Conservation (phyloP, 2,113 vertebrate genomes). For the Halcyon malimbica region DNA sequence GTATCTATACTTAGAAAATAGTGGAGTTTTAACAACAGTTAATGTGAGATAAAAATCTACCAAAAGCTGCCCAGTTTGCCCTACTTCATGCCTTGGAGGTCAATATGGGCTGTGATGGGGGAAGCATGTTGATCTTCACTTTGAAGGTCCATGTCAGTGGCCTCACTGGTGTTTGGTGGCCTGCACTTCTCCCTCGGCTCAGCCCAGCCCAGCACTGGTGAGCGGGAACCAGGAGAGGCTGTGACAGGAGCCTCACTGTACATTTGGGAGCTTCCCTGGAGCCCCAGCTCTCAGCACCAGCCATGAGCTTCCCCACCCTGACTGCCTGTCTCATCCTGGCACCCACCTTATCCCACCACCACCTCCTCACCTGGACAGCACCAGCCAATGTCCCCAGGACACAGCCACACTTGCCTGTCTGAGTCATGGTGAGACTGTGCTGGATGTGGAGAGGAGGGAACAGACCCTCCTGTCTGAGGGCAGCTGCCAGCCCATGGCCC, state of each 20-base stretch:
- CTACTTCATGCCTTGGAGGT: background rate
- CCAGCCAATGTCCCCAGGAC: rapidly evolving
- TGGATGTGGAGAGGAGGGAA: rapidly evolving
- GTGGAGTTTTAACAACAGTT: background rate
- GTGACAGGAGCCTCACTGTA: rapidly evolving
- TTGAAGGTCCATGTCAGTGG: background rate
- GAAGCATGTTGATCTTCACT: rapidly evolving
- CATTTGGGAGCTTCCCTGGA: rapidly evolving
- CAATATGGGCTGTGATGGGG: rapidly evolving
- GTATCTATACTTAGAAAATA: background rate
- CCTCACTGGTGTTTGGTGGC: rapidly evolving
- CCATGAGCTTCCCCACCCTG: rapidly evolving
- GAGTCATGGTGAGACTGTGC: rapidly evolving
- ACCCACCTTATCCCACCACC: background rate
- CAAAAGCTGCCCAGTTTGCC: background rate
- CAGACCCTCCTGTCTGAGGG: rapidly evolving
- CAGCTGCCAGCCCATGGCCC: no score
- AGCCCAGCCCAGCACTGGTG: rapidly evolving
- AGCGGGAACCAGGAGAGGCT: background rate
- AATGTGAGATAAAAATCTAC: background rate
- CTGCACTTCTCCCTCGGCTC: background rate
- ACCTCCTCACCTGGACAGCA: background rate
- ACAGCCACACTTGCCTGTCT: rapidly evolving
- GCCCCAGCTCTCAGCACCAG: background rate
- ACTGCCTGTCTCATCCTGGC: rapidly evolving